Evolutionary conservation across 1,140 invertebrate species (phyloP), one percentile per base, ranked within the genome.

Genomic region (Hylaeus volcanicus): DNA sequence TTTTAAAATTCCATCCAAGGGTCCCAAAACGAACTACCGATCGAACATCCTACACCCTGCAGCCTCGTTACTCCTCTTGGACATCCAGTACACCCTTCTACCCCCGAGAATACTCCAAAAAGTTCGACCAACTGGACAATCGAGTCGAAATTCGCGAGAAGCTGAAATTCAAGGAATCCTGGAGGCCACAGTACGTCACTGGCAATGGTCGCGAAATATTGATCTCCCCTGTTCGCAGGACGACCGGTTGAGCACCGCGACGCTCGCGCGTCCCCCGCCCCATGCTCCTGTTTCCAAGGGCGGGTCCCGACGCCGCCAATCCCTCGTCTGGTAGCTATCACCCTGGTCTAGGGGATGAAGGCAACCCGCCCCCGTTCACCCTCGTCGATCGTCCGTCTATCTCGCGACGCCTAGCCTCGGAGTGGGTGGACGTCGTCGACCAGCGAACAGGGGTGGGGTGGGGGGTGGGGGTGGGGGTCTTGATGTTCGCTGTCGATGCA

Each of bases 401-500:
- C 68, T 71, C 74, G 53, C 39, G 45, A 48, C 70, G 70, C 51
- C 41, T 66, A 0, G 15, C 41, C 15, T 2, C 5, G 6, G 39
- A 39, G 4, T 53, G 39, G 37, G 51, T 15, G 69, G 55, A 41
- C 14, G 39, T 3, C 9, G 55, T 39, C n/a, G 77, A 74, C 9
- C 45, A 48, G 5, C 45, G 5, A 48, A 8, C 45, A n/a, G 15
- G 12, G 53, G 79, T 15, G 58, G 45, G 41, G 60, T 43, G 14
- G 45, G 45, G 26, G 53, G 15, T 8, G 64, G 6, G 4, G 41
- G 26, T 26, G 26, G 26, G 26, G 26, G 26, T 26, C 26, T 74
- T 75, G 84, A 86, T 88, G 86, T 88, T 88, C 79, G 70, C 82
- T 85, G 81, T 88, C 84, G 85, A 75, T 77, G 72, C 82, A 53